Base-by-base conservation (phyloP, 1,140 invertebrate species). In the Delia radicum region DNA sequence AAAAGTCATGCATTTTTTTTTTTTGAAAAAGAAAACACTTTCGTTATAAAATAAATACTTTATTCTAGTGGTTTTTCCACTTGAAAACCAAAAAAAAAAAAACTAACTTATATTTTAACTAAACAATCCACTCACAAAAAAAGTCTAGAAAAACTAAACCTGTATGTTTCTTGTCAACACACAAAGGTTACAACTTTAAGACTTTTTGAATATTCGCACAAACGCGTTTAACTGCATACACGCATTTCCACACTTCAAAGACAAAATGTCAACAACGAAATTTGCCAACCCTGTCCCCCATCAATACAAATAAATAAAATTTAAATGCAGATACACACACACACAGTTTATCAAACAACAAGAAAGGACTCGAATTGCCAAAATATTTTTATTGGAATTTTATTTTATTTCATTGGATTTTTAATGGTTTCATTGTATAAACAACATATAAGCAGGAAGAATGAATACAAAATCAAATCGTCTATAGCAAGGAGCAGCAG, bases 361-460 rank as follows among this genome's bases (percentile, higher is more conserved):
- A 28, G 18, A 26, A 48, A n/a, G n/a, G 27, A 42, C 21, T 29
- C 13, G 21, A 12, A 71, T 12, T 46, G 74, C 46, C 67, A 72
- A 84, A 84, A 84, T 84, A 83, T 82, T 84, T 84, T 84, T 84
- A 84, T 84, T 84, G 80, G 81, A 84, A 84, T 84, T 84, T 84
- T 84, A 84, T 84, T 84, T 84, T 84, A 84, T 84, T 84, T 84
- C 79, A 84, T 84, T 84, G 82, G 80, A 79, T 82, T 33, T 84
- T 82, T 84, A 79, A 84, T 84, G 82, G 81, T 84, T 84, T 84
- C 80, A 84, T 84, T 82, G 80, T 81, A 12, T 5, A 18, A 2
- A 62, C 18, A 3, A 67, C 27, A 62, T n/a, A 62, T 2, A 62
- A 62, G 55, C 5, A 62, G 55, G n/a, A n/a, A n/a, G n/a, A n/a